Percentiles rank a stretch among this genome's conserved stretches.
These are phyloP conservation scores for Myiopsitta monachus DNA, from an alignment of 2,113 vertebrate species.

Conservation along the genomic window DNA sequence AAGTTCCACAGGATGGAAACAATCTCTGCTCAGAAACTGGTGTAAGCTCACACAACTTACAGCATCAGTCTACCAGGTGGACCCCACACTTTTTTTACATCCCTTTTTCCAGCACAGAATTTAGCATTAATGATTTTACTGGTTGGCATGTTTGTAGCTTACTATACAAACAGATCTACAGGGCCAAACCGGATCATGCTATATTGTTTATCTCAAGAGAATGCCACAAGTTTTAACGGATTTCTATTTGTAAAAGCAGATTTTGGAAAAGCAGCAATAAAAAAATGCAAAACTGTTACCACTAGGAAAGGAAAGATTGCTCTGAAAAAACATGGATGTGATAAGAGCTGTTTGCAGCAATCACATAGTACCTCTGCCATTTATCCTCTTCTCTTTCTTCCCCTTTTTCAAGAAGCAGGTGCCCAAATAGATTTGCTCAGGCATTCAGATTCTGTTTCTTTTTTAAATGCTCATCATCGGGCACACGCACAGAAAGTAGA, in stretches of 20 bases:
- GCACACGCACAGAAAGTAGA: background rate
- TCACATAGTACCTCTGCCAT: background rate
- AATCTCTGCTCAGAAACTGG: background rate
- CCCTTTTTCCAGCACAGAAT: background rate
- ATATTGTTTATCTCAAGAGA: background rate
- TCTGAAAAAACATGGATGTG: background rate
- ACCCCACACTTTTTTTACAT: background rate
- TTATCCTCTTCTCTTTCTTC: background rate
- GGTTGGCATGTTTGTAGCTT: rapidly evolving
- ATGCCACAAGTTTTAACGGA: background rate
- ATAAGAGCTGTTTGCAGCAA: constrained; percentile 14
- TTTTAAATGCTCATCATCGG: background rate
- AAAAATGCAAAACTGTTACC: background rate
- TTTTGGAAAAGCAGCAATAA: background rate
- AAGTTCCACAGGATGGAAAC: background rate
- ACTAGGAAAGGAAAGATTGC: background rate
- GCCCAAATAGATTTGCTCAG: background rate
- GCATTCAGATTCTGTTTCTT: constrained; percentile 2
- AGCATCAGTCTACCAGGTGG: background rate
- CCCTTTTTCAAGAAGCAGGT: constrained; percentile 30
- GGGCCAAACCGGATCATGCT: background rate
- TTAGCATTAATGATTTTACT: background rate
- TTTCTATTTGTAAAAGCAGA: background rate
- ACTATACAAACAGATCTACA: background rate
- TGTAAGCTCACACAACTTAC: background rate